A percentile compares a stretch with the other conserved stretches of the same genome.
phyloP scores from a whole-genome alignment of 2,888 invertebrate species.

The Flexamia atlantica region DNA sequence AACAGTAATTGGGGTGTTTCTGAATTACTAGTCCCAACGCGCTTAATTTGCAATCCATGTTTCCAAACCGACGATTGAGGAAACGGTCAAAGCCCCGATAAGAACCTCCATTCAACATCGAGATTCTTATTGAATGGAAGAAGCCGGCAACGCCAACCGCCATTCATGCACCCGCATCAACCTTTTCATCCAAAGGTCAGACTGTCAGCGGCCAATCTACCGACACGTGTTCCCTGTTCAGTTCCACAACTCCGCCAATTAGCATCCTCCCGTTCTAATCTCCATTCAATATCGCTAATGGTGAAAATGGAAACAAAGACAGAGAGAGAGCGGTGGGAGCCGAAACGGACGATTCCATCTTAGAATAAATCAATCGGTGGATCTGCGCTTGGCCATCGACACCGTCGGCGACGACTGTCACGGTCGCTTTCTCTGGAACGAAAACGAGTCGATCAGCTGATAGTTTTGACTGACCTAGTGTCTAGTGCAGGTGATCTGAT shows the following conservation, averaged over 20 bases:
- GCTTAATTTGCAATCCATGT: no score
- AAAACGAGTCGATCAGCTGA: constrained; percentile 3
- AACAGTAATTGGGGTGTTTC: no score
- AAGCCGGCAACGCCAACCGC: no score
- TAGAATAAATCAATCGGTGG: constrained; percentile 30
- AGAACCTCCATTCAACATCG: no score
- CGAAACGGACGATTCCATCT: constrained; percentile 46
- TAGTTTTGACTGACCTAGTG: constrained; percentile 42
- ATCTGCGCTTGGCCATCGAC: not conserved
- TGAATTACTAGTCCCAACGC: no score
- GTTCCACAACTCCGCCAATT: constrained; percentile 6
- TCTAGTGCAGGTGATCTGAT: constrained; percentile 41
- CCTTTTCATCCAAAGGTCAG: not conserved
- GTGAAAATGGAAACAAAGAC: constrained; percentile 45
- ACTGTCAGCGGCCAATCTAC: not conserved
- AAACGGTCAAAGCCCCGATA: no score
- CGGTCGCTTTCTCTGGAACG: constrained; percentile 42
- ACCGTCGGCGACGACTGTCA: constrained; percentile 45
- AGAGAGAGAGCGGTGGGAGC: constrained; percentile 37
- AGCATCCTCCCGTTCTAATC: not conserved
- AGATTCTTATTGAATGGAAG: no score
- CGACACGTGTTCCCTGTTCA: constrained; percentile 38
- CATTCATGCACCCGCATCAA: no score
- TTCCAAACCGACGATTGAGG: no score
- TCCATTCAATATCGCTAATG: constrained; percentile 25